phyloP scores from a whole-genome alignment of 2,888 invertebrate species.

The Bhutanitis thaidina region DNA sequence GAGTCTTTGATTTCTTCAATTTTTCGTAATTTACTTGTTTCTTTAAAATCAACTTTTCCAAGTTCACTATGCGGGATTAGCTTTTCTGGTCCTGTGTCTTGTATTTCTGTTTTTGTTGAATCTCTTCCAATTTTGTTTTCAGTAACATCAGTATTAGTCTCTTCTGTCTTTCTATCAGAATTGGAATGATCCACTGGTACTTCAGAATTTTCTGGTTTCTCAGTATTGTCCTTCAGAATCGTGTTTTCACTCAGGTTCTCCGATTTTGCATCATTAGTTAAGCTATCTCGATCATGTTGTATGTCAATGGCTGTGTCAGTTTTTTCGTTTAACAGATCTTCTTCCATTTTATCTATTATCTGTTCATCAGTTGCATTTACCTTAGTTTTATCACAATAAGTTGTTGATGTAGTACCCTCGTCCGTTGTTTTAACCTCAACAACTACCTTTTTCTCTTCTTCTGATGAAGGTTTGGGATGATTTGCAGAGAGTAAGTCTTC shows the following conservation, averaged over 20 bases:
- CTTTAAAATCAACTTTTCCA: constrained; percentile 32
- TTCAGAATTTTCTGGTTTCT: not conserved
- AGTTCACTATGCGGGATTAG: constrained; percentile 12
- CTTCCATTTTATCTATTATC: constrained; percentile 24
- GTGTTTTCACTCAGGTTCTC: not conserved
- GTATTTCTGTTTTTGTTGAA: not conserved
- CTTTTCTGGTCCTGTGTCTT: not conserved
- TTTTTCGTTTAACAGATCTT: constrained; percentile 24
- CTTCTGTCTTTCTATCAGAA: not conserved
- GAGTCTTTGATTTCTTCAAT: not conserved
- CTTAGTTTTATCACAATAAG: constrained; percentile 29
- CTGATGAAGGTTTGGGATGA: not conserved
- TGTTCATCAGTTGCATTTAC: constrained; percentile 21
- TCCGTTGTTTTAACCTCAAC: constrained; percentile 8
- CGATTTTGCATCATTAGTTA: not conserved
- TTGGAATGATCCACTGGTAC: not conserved
- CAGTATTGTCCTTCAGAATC: not conserved
- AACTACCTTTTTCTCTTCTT: not conserved
- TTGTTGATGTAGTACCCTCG: constrained; percentile 1
- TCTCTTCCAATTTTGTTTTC: not conserved
- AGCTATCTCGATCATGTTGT: not conserved
- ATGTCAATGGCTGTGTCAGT: constrained; percentile 3
- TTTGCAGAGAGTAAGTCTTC: not conserved
- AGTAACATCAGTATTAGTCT: not conserved
- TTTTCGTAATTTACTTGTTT: not conserved